Base-by-base conservation (phyloP, 2,888 invertebrate genomes). In the Lasioglossum oenotherae region DNA sequence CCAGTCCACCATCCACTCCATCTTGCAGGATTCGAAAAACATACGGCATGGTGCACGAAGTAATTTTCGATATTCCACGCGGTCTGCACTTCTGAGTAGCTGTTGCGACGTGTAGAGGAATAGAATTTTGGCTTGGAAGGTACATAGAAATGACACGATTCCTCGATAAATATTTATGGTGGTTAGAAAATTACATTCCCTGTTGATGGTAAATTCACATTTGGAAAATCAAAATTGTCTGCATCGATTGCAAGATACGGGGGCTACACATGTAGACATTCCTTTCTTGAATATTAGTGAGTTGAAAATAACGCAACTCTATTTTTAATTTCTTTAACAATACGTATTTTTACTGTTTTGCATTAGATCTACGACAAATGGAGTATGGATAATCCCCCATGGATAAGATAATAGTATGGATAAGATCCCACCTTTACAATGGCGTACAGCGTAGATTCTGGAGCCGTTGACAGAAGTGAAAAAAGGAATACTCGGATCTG, bases 61-160 rank as follows among this genome's bases (percentile, higher is more conserved):
- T 41, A 53, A 81, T 82, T 74, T 44, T 69, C 35, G 74, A 74
- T 53, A 74, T 14, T 53, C 27, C 5, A 31, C 64, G 31, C 16
- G 31, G 64, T 31, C 64, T 31, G 64, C 64, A 31, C 31, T 64
- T 31, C 64, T 19, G 16, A 64, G 64, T 64, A 64, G 31, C 64
- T 5, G 31, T 19, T 19, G 16, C 31, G 8, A 14, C 64, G 27
- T 64, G 64, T 64, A 31, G 16, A 64, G 64, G 31, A 64, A 64
- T 31, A 64, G 16, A 31, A 64, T 8, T 64, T 19, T 31, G 31
- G 31, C 31, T 64, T 19, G 64, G 19, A 8, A 16, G 2, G 31
- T 6, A 64, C 31, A 3, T 6, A 64, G 31, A 31, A 27, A 16
- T 64, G 31, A 14, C 31, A 27, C 31, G 31, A 64, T 6, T 3